These are phyloP conservation scores for Pangasius djambal DNA, from an alignment of 2,797 vertebrate genomes.

Conservation along the genomic window DNA sequence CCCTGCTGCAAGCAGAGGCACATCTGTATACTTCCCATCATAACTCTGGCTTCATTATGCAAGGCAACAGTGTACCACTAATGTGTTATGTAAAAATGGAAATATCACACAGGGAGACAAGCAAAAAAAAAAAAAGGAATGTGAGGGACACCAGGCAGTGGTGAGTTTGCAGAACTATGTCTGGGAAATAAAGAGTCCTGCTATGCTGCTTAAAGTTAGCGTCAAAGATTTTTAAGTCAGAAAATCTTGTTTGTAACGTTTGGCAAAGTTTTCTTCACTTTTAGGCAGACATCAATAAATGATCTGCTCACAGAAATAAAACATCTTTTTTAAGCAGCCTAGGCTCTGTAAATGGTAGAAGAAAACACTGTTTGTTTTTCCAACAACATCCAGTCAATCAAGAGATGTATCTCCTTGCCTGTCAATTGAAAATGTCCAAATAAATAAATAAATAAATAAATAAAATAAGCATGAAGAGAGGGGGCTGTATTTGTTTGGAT, in stretches of 20 bases:
- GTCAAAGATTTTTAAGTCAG: not conserved
- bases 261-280: not conserved
- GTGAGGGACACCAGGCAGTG: not conserved
- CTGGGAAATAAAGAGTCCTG: not conserved
- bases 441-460: not conserved
- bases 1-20: not conserved
- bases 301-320: not conserved
- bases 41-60: conserved; percentile 12
- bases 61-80: conserved; percentile 6
- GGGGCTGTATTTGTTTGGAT: no score
- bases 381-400: not conserved
- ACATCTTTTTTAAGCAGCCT: not conserved
- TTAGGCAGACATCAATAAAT: not conserved
- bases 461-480: no score
- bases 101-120: not conserved
- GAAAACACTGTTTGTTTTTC: not conserved
- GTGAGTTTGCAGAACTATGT: not conserved
- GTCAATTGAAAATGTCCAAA: not conserved
- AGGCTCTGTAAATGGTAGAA: not conserved
- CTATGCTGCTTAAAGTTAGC: not conserved
- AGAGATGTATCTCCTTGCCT: not conserved
- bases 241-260: not conserved
- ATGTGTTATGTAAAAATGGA: conserved; percentile 31
- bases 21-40: not conserved
- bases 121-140: not conserved